phyloP scores from a whole-genome alignment of 1,140 invertebrate species.

The Nasonia giraulti region DNA sequence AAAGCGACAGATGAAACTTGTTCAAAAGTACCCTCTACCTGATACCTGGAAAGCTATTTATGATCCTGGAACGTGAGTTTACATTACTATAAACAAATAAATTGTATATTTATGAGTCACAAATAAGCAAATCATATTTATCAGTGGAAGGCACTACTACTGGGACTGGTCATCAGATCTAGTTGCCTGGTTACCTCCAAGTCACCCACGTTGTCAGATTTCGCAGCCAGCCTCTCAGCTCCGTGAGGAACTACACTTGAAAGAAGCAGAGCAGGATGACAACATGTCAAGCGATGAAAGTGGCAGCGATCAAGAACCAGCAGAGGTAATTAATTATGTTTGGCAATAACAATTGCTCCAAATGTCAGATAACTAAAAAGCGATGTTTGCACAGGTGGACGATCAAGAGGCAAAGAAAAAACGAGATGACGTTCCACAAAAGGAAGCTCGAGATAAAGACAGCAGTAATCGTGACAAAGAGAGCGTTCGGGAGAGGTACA shows the following conservation, averaged over 20 bases:
- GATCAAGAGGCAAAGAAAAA: slow-evolving; percentile 70
- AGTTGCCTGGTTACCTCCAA: slow-evolving; percentile 95
- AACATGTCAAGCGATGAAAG: slow-evolving; percentile 71
- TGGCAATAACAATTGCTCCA: background rate
- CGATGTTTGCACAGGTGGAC: slow-evolving; percentile 62
- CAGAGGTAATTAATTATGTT: slow-evolving; percentile 63
- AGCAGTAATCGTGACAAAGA: slow-evolving; percentile 64
- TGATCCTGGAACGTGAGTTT: slow-evolving; percentile 86
- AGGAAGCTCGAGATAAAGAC: slow-evolving; percentile 52
- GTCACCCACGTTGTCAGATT: slow-evolving; percentile 89
- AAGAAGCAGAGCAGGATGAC: slow-evolving; percentile 73
- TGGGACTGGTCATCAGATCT: slow-evolving; percentile 94
- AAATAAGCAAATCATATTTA: slow-evolving; percentile 25
- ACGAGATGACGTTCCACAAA: background rate
- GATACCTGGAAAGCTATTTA: slow-evolving; percentile 95
- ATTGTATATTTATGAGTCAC: background rate
- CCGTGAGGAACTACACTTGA: slow-evolving; percentile 79
- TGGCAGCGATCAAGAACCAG: slow-evolving; percentile 68
- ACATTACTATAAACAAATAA: background rate
- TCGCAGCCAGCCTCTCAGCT: slow-evolving; percentile 89
- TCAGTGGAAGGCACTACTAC: slow-evolving; percentile 91
- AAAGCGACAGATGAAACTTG: slow-evolving; percentile 82
- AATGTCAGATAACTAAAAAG: background rate
- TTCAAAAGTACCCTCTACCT: slow-evolving; percentile 94
- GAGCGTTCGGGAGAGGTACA: slow-evolving; percentile 61